phyloP scores from a whole-genome alignment of 2,888 invertebrate genomes.

The Escarpia spicata region DNA sequence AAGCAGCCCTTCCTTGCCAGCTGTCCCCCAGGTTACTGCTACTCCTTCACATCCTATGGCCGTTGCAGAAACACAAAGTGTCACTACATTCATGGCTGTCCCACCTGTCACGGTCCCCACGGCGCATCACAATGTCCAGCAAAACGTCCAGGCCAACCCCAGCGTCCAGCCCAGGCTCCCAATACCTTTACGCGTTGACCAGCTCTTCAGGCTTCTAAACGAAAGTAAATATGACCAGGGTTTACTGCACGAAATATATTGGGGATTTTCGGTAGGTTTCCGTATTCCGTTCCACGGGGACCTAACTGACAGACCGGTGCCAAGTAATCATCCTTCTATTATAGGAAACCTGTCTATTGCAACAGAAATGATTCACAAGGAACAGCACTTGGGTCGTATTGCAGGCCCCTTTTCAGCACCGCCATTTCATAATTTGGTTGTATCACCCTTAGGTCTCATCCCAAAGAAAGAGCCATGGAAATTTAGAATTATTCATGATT shows the following conservation, averaged over 20 bases:
- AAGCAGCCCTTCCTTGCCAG: background rate
- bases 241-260: background rate
- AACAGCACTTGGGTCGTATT: background rate
- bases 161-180: background rate
- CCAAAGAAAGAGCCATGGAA: no score
- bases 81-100: background rate
- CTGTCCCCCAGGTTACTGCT: background rate
- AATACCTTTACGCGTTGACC: background rate
- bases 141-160: background rate
- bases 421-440: background rate
- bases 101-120: background rate
- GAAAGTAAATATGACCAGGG: background rate
- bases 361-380: background rate
- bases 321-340: conserved; percentile 17
- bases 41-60: background rate
- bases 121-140: background rate
- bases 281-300: background rate
- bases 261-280: background rate
- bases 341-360: background rate
- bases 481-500: no score
- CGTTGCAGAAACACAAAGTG: background rate
- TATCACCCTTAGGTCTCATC: no score
- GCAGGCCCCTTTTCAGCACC: background rate
- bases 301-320: background rate
- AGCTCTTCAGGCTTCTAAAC: background rate